Base-by-base conservation (phyloP, 1,140 invertebrate species). In the Hylaeus volcanicus region DNA sequence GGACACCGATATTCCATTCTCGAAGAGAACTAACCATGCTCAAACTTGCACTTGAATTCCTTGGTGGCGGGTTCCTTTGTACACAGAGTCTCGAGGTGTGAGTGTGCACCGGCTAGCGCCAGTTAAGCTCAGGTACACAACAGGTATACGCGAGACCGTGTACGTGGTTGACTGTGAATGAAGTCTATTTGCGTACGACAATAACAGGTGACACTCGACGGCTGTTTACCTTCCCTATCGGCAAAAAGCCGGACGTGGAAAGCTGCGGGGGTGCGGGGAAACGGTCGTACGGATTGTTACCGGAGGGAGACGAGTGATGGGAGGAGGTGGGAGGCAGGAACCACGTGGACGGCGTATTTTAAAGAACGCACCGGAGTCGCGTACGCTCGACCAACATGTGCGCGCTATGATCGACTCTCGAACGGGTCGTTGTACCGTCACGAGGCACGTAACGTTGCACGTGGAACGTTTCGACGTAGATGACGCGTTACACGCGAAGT, bases 161-260 rank as follows among this genome's bases (percentile, higher is more conserved):
- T 84, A 85, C 71, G 70, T 69, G 63, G 79, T 75, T 85, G 87
- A 85, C 87, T 83, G 85, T 91, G 91, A 89, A 91, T 91, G 88
- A 90, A 90, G 86, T 86, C 88, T 90, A 89, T 91, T 90, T 91
- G 88, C 87, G 86, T 88, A 90, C 86, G 88, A 88, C 88, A 87
- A 91, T 91, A 91, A 91, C 90, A 91, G 90, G 90, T 92, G 91
- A 91, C 88, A 87, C 84, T 88, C 85, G 86, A 83, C 82, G 85
- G 77, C 81, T 89, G 89, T 90, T 90, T 90, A 89, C 89, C 85
- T 84, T 89, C 88, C 86, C 85, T 87, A 90, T 90, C 89, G 86
- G 88, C 87, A 90, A 90, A 90, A 86, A 90, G 88, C 86, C 79
- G 87, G 82, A 84, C 85, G 80, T 79, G 85, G 84, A 77, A 86